phyloP scores from a whole-genome alignment of 2,888 invertebrate species.

The Falcaria lacertinaria region DNA sequence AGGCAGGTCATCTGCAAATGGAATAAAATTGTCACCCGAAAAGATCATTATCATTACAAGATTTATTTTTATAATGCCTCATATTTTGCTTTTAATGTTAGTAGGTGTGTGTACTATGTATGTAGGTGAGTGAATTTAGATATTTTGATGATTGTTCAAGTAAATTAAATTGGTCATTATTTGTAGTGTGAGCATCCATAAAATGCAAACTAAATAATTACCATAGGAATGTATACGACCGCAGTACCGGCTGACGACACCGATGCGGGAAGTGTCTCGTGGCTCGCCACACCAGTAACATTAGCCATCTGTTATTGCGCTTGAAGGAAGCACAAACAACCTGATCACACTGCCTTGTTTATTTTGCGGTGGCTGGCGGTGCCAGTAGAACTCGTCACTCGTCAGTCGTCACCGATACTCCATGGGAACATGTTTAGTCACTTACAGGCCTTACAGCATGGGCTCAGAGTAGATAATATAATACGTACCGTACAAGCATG shows the following conservation, averaged over 20 bases:
- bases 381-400: neutral
- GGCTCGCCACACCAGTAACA: neutral
- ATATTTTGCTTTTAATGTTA: too few relatives aligned
- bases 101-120: too few relatives aligned
- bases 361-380: constrained; percentile 9
- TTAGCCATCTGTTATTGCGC: neutral
- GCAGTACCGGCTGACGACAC: neutral
- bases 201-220: constrained; percentile 17
- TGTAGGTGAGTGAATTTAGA: too few relatives aligned
- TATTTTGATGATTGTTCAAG: too few relatives aligned
- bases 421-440: neutral
- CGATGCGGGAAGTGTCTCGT: neutral
- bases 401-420: neutral
- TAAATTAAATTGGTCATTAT: neutral
- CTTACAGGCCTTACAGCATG: neutral
- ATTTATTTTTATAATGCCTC: too few relatives aligned
- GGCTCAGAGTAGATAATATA: too few relatives aligned
- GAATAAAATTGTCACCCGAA: too few relatives aligned
- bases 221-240: constrained; percentile 21
- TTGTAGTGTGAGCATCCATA: constrained; percentile 3
- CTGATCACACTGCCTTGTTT: neutral
- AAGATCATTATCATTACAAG: too few relatives aligned
- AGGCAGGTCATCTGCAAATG: too few relatives aligned
- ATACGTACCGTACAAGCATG: too few relatives aligned
- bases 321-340: neutral